Evolutionary conservation across 2,888 invertebrate species (phyloP).

Genomic region (Caenorhabditis sp.): DNA sequence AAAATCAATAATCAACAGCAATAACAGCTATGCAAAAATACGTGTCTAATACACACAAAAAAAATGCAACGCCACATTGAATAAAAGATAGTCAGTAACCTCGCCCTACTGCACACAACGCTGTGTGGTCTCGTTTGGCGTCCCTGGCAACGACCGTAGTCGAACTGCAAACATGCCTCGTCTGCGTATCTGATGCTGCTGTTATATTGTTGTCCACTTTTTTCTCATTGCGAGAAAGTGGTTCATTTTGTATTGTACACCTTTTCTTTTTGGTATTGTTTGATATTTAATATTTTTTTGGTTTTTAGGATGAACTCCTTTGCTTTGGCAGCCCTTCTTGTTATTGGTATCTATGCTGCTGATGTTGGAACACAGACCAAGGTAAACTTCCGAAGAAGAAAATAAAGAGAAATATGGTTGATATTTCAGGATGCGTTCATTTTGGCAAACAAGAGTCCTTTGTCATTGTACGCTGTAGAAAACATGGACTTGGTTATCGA

Average conservation of each 20-base stretch:
- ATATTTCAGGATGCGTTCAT: constrained; percentile 77
- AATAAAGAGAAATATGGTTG: background rate
- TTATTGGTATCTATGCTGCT: background rate
- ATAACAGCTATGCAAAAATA: background rate
- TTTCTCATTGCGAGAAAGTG: background rate
- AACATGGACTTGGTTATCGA: constrained; percentile 93
- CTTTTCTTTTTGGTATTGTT: background rate
- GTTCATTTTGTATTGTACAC: background rate
- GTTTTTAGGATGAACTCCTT: constrained; percentile 13
- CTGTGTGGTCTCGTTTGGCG: background rate
- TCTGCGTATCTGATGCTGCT: constrained; percentile 19
- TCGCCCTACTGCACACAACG: constrained; percentile 14
- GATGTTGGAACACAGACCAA: constrained; percentile 9
- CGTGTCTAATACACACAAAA: background rate
- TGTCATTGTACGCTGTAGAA: constrained; percentile 94
- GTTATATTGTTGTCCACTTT: background rate
- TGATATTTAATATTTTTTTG: background rate
- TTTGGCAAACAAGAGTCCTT: constrained; percentile 88
- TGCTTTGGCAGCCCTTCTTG: background rate
- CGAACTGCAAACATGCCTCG: constrained; percentile 46
- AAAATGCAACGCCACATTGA: background rate
- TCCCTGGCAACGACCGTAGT: constrained; percentile 33
- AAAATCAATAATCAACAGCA: background rate
- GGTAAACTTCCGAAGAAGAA: background rate
- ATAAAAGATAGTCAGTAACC: background rate